Conservation (phyloP, 2,113 vertebrate species). For the Zosterops borbonicus region DNA sequence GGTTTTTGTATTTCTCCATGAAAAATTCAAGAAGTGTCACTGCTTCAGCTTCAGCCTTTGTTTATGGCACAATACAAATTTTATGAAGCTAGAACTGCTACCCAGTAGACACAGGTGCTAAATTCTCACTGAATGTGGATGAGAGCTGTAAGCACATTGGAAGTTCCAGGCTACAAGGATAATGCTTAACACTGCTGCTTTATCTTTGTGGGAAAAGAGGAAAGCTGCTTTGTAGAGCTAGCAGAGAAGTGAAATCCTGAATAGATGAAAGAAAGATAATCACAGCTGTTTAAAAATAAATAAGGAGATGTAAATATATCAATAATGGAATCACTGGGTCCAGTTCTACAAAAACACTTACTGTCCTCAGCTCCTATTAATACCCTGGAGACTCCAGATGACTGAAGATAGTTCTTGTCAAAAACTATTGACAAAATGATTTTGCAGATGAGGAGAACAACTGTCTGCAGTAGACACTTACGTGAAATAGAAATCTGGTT, state of each 20-base stretch:
- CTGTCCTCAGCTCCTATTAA: neutral
- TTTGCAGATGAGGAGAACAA: neutral
- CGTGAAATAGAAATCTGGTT: constrained; percentile 40
- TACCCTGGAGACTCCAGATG: neutral
- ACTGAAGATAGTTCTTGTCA: neutral
- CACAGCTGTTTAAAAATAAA: neutral
- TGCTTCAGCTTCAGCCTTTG: neutral
- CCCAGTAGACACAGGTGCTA: neutral
- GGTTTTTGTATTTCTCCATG: neutral
- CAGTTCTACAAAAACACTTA: neutral
- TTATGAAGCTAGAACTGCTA: neutral
- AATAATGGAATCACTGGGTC: neutral
- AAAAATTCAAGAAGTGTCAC: neutral
- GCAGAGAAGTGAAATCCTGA: neutral
- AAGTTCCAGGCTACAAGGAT: neutral
- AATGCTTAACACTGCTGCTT: neutral
- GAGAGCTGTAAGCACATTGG: neutral
- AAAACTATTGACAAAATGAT: neutral
- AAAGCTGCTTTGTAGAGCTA: neutral
- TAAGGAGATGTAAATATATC: neutral
- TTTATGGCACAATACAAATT: neutral
- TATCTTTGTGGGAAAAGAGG: neutral
- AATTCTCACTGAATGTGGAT: neutral
- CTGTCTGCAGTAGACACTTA: constrained; percentile 24
- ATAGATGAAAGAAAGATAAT: neutral